Evolutionary conservation across 2,888 invertebrate species (phyloP).

Genomic region (Drosophila conformis): DNA sequence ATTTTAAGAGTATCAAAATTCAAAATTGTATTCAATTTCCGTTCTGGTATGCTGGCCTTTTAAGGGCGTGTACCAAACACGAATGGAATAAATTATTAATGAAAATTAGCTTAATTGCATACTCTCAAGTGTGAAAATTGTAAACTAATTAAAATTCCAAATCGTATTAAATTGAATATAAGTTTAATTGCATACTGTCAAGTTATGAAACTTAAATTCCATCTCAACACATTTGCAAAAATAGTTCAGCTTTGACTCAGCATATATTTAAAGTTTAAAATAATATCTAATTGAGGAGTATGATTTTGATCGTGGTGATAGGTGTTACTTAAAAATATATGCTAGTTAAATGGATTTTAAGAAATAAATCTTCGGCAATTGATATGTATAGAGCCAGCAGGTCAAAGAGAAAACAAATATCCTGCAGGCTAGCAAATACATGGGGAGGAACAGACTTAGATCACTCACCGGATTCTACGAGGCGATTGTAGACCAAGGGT

Average conservation of each 20-base stretch:
- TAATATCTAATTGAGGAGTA: neutral
- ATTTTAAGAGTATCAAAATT: neutral
- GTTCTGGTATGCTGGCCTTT: neutral
- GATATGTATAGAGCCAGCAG: accelerated
- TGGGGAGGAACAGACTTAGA: no score
- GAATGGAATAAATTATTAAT: neutral
- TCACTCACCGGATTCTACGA: neutral
- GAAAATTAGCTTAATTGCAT: neutral
- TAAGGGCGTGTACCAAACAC: neutral
- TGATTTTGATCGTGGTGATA: neutral
- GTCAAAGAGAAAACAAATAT: neutral
- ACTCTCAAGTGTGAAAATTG: neutral
- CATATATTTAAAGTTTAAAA: no score
- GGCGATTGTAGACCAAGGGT: neutral
- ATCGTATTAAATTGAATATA: neutral
- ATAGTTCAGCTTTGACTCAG: neutral
- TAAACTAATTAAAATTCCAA: neutral
- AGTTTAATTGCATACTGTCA: neutral
- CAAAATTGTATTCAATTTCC: neutral
- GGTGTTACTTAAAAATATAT: neutral
- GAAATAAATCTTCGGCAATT: no score
- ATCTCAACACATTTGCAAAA: neutral
- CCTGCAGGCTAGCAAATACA: no score
- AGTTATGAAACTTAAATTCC: neutral
- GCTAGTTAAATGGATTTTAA: neutral